Evolutionary conservation across 2,113 vertebrate genomes (phyloP).

Genomic region (Perca fluviatilis): DNA sequence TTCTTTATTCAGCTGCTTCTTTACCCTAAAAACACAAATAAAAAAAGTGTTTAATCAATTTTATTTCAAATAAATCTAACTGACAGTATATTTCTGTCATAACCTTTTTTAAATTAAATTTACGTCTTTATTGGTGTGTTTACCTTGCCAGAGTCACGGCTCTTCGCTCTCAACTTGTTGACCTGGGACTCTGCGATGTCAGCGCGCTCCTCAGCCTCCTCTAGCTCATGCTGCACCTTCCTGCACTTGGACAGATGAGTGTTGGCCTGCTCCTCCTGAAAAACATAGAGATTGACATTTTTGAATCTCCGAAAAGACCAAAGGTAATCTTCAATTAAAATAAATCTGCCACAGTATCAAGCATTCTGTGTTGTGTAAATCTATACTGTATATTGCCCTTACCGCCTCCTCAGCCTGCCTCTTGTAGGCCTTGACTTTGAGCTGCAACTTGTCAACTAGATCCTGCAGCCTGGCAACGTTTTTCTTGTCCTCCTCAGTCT

Average conservation of each 20-base stretch:
- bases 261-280: conserved; percentile 81
- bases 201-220: conserved; percentile 88
- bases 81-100: neutral
- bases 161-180: no score
- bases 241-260: conserved; percentile 81
- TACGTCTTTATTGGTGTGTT: no score
- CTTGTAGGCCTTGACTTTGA: conserved; percentile 95
- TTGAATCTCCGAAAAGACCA: neutral
- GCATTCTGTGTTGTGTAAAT: neutral
- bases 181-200: conserved; percentile 80
- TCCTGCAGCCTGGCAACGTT: conserved; percentile 72
- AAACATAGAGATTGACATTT: no score
- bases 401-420: conserved; percentile 92
- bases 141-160: no score
- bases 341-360: neutral
- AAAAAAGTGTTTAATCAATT: neutral
- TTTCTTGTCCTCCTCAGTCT: conserved; percentile 81
- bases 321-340: no score
- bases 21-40: conserved; percentile 37
- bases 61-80: neutral
- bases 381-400: conserved; percentile 35
- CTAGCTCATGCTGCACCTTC: conserved; percentile 87
- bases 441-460: conserved; percentile 84
- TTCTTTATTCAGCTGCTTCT: conserved; percentile 59
- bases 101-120: neutral